These are phyloP conservation scores for Galaxea fascicularis DNA, from an alignment of 92 coral and sea anemone species.

Conservation along the genomic window DNA sequence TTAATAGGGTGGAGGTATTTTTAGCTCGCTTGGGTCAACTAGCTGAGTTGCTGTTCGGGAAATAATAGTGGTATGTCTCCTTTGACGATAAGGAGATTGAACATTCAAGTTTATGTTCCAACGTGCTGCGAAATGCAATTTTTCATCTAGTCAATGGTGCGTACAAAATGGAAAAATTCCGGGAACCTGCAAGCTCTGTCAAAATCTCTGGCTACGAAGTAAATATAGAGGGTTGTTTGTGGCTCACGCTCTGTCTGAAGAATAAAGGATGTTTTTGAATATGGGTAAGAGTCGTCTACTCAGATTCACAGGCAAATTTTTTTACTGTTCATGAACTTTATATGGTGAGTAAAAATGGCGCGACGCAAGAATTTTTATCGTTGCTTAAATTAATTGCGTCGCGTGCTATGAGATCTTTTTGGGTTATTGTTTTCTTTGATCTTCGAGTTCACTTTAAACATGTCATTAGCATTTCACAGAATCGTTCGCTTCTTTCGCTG, in stretches of 20 bases:
- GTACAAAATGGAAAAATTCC: conserved; percentile 10
- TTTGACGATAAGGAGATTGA: background rate
- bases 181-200: conserved; percentile 9
- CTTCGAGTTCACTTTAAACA: conserved; percentile 34
- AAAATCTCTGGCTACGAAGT: background rate
- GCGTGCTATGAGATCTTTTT: conserved; percentile 54
- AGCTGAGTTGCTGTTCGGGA: conserved; percentile 38
- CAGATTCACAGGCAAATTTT: background rate
- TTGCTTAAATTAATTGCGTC: background rate
- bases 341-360: background rate
- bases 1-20: conserved; percentile 73
- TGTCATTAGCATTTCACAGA: conserved; percentile 32
- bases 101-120: background rate
- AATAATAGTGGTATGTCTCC: background rate
- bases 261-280: background rate
- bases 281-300: background rate
- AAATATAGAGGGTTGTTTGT: background rate
- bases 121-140: conserved; percentile 19
- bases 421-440: conserved; percentile 41
- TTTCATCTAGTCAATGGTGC: background rate
- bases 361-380: background rate
- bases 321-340: background rate
- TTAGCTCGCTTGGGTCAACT: conserved; percentile 79
- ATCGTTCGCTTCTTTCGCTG: conserved; percentile 14
- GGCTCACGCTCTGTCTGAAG: conserved; percentile 37